Evolutionary conservation across 2,797 vertebrate species (phyloP).

Genomic region (Pseudocheirus occidentalis): DNA sequence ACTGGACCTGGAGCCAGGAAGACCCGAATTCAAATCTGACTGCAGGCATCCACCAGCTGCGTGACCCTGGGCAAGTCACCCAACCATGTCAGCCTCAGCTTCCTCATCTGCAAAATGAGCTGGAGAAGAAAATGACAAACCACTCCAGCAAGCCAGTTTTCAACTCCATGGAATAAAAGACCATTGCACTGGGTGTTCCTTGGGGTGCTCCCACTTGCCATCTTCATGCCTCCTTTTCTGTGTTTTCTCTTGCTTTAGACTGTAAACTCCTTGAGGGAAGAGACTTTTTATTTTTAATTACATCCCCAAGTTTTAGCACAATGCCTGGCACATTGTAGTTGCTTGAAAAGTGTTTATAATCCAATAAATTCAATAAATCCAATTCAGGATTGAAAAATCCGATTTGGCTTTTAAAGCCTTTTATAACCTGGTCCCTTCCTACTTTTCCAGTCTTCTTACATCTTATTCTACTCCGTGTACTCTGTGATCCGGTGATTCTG

Average conservation of each 20-base stretch:
- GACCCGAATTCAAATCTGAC: too few species aligned
- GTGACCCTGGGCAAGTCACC: too few species aligned
- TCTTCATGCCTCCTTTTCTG: background rate
- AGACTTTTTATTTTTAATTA: background rate
- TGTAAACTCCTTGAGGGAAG: background rate
- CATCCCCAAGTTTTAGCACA: background rate
- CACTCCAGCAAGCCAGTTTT: background rate
- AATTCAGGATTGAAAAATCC: background rate
- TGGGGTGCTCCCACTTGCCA: background rate
- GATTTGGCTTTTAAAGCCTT: background rate
- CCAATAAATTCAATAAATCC: too few species aligned
- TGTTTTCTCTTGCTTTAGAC: background rate
- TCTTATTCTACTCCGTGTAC: background rate
- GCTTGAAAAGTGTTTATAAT: background rate
- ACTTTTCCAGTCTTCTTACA: background rate
- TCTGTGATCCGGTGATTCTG: background rate
- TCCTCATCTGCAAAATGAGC: too few species aligned
- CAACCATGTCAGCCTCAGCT: too few species aligned
- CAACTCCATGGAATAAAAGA: background rate
- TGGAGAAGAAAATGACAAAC: too few species aligned
- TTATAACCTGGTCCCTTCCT: background rate
- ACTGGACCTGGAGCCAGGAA: too few species aligned
- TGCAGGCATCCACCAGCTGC: too few species aligned
- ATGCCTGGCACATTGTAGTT: background rate
- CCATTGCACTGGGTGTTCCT: background rate